Conservation (phyloP, 2,113 vertebrate species). For the Cinclus mexicanus region DNA sequence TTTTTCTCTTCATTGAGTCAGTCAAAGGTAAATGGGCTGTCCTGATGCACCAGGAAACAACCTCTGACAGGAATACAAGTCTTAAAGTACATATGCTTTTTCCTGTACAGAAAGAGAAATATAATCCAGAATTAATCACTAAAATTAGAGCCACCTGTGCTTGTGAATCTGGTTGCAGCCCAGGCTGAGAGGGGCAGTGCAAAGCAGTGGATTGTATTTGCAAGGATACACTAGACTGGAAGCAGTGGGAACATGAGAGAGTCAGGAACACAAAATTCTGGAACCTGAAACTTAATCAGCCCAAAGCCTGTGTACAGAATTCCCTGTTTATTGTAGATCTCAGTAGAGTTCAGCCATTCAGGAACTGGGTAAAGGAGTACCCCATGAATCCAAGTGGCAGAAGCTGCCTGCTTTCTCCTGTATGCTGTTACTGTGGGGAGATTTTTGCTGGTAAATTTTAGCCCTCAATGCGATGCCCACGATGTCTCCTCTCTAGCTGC, state of each 20-base stretch:
- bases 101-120: not conserved
- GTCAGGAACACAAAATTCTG: not conserved
- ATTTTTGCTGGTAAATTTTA: not conserved
- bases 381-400: not conserved
- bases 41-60: not conserved
- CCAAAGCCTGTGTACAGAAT: not conserved
- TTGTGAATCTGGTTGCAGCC: not conserved
- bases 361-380: not conserved
- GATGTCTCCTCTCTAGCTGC: not conserved
- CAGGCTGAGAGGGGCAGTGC: not conserved
- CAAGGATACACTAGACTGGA: not conserved
- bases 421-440: not conserved
- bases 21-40: not conserved
- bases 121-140: not conserved
- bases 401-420: not conserved
- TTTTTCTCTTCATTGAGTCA: not conserved
- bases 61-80: not conserved
- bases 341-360: not conserved
- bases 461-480: fast-evolving
- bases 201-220: not conserved
- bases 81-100: not conserved
- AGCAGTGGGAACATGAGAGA: not conserved
- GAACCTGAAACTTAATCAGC: not conserved
- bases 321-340: not conserved
- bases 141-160: not conserved